These are phyloP conservation scores for Apamea anceps DNA, from an alignment of 2,888 invertebrate genomes.

Conservation along the genomic window DNA sequence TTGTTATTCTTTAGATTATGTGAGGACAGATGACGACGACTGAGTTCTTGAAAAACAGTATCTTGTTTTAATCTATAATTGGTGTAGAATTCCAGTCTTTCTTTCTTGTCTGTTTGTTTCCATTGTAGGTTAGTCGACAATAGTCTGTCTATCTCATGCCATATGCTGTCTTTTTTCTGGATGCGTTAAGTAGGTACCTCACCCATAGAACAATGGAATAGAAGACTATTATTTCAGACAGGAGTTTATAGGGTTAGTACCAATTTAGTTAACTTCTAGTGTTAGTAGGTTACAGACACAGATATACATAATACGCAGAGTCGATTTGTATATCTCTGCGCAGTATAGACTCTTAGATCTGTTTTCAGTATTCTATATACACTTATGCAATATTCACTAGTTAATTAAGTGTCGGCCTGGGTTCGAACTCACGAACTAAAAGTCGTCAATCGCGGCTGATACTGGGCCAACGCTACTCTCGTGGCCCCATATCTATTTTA, in stretches of 20 bases:
- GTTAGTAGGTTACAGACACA: no score
- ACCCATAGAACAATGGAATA: not conserved
- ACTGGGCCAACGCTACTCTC: no score
- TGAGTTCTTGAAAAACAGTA: conserved; percentile 18
- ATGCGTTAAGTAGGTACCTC: not conserved
- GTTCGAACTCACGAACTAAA: no score
- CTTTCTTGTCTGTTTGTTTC: not conserved
- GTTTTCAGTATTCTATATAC: not conserved
- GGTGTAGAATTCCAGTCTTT: not conserved
- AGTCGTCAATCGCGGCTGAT: no score
- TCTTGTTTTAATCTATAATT: conserved; percentile 2
- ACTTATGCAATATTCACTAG: not conserved
- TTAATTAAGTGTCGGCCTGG: no score
- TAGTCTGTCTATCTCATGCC: not conserved
- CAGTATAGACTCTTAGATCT: not conserved
- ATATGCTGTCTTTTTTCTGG: not conserved
- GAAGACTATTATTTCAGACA: no score
- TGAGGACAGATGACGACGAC: not conserved
- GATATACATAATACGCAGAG: not conserved
- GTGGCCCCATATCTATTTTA: no score
- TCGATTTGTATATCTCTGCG: not conserved
- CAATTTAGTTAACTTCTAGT: no score
- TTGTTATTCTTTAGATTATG: conserved; percentile 29
- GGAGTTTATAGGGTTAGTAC: no score
- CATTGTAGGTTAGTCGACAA: not conserved